Percentiles rank a stretch among this genome's conserved stretches.
Conservation (phyloP, 2,113 vertebrate species). For the Phalacrocorax pelagicus region DNA sequence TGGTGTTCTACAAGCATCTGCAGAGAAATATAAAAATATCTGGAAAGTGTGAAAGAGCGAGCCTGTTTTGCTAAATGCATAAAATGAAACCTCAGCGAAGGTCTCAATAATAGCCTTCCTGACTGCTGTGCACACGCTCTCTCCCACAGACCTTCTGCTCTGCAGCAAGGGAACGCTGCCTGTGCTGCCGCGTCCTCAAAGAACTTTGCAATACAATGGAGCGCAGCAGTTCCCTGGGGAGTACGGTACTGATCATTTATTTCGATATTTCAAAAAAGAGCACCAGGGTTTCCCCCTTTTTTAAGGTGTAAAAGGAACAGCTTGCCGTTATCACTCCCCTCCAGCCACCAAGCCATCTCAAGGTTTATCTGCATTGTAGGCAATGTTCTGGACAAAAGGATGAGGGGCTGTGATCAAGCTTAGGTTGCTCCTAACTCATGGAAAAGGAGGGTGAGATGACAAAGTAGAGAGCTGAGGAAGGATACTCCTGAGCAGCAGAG, state of each 20-base stretch:
- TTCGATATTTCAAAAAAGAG: not conserved
- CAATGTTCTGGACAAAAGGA: not conserved
- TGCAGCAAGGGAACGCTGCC: slow-evolving; percentile 14
- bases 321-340: fast-evolving
- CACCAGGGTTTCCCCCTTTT: not conserved
- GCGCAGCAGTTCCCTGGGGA: not conserved
- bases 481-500: not conserved
- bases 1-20: slow-evolving; percentile 65
- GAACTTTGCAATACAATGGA: not conserved
- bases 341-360: not conserved
- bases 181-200: not conserved
- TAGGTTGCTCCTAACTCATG: not conserved
- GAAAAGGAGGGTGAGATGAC: not conserved
- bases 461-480: not conserved
- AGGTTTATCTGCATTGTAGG: not conserved
- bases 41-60: slow-evolving; percentile 62
- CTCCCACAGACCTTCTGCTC: slow-evolving; percentile 53
- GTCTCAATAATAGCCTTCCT: slow-evolving; percentile 7
- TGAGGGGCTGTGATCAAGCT: not conserved
- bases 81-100: slow-evolving; percentile 50
- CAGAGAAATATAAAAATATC: slow-evolving; percentile 69
- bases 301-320: not conserved
- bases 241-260: not conserved
- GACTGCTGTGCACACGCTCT: slow-evolving; percentile 22
- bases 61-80: slow-evolving; percentile 51